Evolutionary conservation across 2,888 invertebrate genomes (phyloP).

Genomic region (Phaedon cochleariae): DNA sequence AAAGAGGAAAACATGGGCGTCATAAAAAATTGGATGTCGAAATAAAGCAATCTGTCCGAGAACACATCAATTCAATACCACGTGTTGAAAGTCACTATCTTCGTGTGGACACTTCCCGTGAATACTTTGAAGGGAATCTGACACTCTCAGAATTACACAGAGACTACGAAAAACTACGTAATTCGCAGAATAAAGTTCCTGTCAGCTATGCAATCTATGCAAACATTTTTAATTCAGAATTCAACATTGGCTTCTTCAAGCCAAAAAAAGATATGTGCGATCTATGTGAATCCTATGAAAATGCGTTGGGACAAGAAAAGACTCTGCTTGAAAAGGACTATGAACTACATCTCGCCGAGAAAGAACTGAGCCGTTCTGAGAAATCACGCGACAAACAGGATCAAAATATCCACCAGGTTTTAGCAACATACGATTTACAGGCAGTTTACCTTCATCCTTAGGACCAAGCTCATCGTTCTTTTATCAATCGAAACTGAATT

Average conservation of each 20-base stretch:
- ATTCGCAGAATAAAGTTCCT: background rate
- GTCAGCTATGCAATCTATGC: constrained; percentile 14
- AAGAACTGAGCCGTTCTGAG: constrained; percentile 23
- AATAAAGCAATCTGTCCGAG: constrained; percentile 41
- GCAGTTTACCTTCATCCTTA: constrained; percentile 50
- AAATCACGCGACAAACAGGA: constrained; percentile 13
- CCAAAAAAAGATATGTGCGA: constrained; percentile 48
- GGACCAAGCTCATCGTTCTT: constrained; percentile 50
- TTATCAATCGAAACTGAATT: constrained; percentile 27
- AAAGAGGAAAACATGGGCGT: constrained; percentile 47
- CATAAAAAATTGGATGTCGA: constrained; percentile 41
- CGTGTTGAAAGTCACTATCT: constrained; percentile 50
- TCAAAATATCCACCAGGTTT: constrained; percentile 12
- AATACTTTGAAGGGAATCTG: constrained; percentile 19
- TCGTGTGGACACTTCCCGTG: constrained; percentile 3
- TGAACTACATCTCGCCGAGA: constrained; percentile 12
- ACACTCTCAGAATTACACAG: constrained; percentile 13
- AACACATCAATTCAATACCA: constrained; percentile 49
- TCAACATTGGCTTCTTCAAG: constrained; percentile 16
- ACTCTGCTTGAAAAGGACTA: background rate
- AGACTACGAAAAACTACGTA: constrained; percentile 1
- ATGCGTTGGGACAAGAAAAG: constrained; percentile 38
- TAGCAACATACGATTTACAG: constrained; percentile 49
- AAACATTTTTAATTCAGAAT: constrained; percentile 23
- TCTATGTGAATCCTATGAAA: constrained; percentile 44